phyloP scores from a whole-genome alignment of 2,888 invertebrate genomes.

The Tinea pellionella region DNA sequence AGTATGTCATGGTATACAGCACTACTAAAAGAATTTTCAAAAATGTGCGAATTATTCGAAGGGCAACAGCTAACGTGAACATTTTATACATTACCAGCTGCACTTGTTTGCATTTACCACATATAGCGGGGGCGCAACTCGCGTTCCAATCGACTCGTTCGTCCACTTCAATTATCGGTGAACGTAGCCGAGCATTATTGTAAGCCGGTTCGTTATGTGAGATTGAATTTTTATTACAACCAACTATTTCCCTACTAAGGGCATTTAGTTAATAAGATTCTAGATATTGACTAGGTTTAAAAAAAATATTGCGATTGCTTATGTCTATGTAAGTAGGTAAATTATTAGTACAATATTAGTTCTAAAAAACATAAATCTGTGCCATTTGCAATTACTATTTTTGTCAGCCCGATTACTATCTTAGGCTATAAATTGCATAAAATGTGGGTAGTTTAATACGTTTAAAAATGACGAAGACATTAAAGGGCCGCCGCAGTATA shows the following conservation, averaged over 20 bases:
- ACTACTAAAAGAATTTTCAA: conserved; percentile 36
- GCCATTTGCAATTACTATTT: no score
- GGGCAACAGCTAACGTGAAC: conserved; percentile 32
- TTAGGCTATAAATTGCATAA: no score
- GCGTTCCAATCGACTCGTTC: conserved; percentile 32
- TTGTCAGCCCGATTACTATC: no score
- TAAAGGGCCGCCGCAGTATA: no score
- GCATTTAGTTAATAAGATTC: neutral
- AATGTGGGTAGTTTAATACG: no score
- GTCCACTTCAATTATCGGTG: conserved; percentile 33
- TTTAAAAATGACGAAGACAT: no score
- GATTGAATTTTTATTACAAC: neutral
- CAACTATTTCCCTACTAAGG: neutral
- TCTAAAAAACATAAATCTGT: no score
- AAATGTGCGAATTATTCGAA: conserved; percentile 26
- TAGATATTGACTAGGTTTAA: neutral
- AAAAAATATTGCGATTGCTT: no score
- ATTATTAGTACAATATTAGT: no score
- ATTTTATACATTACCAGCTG: conserved; percentile 26
- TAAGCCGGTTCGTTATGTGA: neutral
- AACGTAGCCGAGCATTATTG: conserved; percentile 22
- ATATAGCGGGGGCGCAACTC: conserved; percentile 22
- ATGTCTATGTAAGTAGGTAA: no score
- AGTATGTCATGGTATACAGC: conserved; percentile 48
- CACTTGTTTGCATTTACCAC: conserved; percentile 32